Evolutionary conservation across 2,113 vertebrate genomes (phyloP).

Genomic region (Nycticryphes semicollaris): DNA sequence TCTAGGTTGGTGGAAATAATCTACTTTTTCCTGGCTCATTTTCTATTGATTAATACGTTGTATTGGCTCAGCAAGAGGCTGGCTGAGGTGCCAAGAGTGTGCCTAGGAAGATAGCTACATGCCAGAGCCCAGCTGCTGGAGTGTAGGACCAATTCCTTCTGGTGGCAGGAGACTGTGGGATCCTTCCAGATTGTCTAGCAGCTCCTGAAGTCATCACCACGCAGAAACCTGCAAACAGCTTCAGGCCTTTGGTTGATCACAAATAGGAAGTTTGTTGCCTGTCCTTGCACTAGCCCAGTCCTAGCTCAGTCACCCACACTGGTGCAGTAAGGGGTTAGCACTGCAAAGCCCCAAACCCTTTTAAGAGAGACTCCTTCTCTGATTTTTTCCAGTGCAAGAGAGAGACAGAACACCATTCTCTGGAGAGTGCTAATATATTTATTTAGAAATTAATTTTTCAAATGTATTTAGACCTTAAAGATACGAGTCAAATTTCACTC

Average conservation of each 20-base stretch:
- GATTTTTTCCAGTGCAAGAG: neutral
- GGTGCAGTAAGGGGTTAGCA: neutral
- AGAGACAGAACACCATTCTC: neutral
- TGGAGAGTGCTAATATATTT: neutral
- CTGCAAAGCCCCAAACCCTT: neutral
- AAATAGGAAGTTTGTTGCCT: neutral
- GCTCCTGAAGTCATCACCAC: neutral
- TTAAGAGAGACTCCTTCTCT: neutral
- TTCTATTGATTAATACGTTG: neutral
- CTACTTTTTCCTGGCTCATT: neutral
- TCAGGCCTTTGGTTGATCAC: neutral
- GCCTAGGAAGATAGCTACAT: neutral
- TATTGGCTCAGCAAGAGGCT: neutral
- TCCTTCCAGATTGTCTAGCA: neutral
- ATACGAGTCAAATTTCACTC: neutral
- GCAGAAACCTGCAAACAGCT: neutral
- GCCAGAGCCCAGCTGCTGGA: neutral
- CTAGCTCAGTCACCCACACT: neutral
- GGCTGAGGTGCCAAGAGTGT: fast-evolving
- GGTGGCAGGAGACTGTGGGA: neutral
- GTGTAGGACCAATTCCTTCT: neutral
- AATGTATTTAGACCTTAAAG: neutral
- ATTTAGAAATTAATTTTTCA: neutral
- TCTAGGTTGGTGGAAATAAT: neutral
- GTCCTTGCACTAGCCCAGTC: neutral